Evolutionary conservation across 2,888 invertebrate species (phyloP).

Genomic region (Barypeithes pellucidus): DNA sequence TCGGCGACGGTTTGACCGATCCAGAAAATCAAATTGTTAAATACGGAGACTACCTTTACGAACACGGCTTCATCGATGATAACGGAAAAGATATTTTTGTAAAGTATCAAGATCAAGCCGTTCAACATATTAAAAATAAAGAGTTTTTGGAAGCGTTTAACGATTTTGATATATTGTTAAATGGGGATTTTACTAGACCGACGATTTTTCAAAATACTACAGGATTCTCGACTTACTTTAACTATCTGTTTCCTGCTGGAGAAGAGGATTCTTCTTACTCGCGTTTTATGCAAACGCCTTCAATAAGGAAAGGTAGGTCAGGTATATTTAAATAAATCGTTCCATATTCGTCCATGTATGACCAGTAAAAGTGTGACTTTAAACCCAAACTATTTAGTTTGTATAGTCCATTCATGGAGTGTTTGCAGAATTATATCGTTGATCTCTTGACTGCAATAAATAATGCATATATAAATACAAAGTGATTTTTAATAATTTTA

Average conservation of each 20-base stretch:
- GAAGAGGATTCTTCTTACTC: constrained; percentile 27
- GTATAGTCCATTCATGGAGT: too few species aligned
- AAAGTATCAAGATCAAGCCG: constrained; percentile 74
- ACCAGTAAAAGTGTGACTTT: too few species aligned
- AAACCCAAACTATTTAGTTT: too few species aligned
- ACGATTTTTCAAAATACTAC: constrained; percentile 78
- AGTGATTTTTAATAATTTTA: too few species aligned
- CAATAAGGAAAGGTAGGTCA: constrained; percentile 41
- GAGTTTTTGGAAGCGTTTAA: constrained; percentile 82
- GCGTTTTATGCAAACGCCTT: constrained; percentile 32
- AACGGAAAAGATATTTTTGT: constrained; percentile 77
- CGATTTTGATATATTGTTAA: constrained; percentile 80
- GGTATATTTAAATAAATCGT: background rate
- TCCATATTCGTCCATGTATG: too few species aligned
- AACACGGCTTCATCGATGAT: constrained; percentile 79
- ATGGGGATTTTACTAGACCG: constrained; percentile 77
- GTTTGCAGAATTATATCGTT: too few species aligned
- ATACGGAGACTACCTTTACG: constrained; percentile 82
- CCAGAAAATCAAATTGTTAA: constrained; percentile 75
- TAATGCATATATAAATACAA: too few species aligned
- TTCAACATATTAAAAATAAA: constrained; percentile 76
- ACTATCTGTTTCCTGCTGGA: constrained; percentile 21
- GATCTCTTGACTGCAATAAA: too few species aligned
- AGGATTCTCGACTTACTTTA: constrained; percentile 36
- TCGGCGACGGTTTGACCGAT: constrained; percentile 78